Evolutionary conservation across 1,140 invertebrate genomes (phyloP).

Genomic region (Trichoplusia ni): DNA sequence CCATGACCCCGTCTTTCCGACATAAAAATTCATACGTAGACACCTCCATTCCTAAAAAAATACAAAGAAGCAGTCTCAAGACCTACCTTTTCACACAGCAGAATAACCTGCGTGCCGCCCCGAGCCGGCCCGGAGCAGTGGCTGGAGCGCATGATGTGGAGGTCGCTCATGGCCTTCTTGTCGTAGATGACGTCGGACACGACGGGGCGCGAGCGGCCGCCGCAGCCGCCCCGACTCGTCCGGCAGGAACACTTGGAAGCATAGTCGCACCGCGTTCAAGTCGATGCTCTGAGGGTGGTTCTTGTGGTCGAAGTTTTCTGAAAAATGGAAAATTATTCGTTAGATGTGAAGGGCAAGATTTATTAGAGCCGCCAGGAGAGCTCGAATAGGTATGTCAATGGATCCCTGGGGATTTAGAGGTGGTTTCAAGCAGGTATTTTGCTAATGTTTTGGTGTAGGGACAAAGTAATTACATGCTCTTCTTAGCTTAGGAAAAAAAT

Average conservation of each 20-base stretch:
- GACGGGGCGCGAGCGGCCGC: constrained; percentile 90
- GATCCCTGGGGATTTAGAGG: too few relatives aligned
- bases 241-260: constrained; percentile 97
- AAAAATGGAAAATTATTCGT: too few relatives aligned
- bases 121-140: constrained; percentile 90
- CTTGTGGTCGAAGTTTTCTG: constrained; percentile 94
- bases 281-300: constrained; percentile 93
- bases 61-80: neutral
- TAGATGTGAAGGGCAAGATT: too few relatives aligned
- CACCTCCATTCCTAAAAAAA: too few relatives aligned
- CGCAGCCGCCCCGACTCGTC: constrained; percentile 90
- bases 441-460: too few relatives aligned
- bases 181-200: constrained; percentile 97
- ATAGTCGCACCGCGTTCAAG: constrained; percentile 95
- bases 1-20: too few relatives aligned
- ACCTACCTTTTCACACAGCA: constrained; percentile 95
- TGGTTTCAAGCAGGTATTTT: too few relatives aligned
- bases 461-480: too few relatives aligned
- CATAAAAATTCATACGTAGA: too few relatives aligned
- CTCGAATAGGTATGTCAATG: too few relatives aligned
- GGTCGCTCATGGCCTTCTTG: constrained; percentile 97
- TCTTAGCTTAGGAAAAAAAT: too few relatives aligned
- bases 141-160: constrained; percentile 94
- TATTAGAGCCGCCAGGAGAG: too few relatives aligned
- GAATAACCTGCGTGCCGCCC: constrained; percentile 94